Conservation (phyloP, 2,797 vertebrate species). For the Ceryle rudis region DNA sequence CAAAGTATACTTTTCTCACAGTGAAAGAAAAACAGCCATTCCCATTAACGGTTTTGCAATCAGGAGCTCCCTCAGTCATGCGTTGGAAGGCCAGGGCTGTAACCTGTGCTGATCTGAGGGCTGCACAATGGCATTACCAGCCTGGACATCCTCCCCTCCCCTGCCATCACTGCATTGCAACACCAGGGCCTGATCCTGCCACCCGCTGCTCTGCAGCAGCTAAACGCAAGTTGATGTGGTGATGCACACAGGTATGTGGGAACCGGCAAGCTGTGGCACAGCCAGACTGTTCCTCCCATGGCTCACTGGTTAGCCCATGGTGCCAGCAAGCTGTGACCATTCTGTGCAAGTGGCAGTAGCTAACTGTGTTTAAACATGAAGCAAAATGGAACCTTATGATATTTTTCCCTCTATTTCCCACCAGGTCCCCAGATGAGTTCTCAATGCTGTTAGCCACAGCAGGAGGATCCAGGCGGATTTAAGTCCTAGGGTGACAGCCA, state of each 20-base stretch:
- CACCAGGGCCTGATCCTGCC: background rate
- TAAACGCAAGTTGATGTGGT: rapidly evolving
- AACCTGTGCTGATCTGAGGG: background rate
- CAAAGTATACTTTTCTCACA: background rate
- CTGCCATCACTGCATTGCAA: rapidly evolving
- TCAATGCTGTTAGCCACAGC: background rate
- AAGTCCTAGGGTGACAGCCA: background rate
- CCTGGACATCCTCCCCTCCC: background rate
- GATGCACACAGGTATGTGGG: rapidly evolving
- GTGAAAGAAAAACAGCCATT: background rate
- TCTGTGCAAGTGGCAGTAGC: background rate
- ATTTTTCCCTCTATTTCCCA: background rate
- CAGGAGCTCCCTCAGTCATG: background rate
- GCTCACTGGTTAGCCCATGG: rapidly evolving
- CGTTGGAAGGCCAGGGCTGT: rapidly evolving
- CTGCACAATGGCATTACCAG: background rate
- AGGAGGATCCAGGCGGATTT: background rate
- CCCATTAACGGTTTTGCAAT: background rate
- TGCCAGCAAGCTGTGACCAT: rapidly evolving
- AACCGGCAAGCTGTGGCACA: background rate
- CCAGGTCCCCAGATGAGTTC: background rate
- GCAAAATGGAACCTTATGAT: background rate
- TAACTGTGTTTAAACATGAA: background rate
- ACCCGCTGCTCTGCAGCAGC: background rate
- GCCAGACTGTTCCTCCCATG: background rate